phyloP scores from a whole-genome alignment of 2,797 vertebrate species.

The Naso thynnoides region DNA sequence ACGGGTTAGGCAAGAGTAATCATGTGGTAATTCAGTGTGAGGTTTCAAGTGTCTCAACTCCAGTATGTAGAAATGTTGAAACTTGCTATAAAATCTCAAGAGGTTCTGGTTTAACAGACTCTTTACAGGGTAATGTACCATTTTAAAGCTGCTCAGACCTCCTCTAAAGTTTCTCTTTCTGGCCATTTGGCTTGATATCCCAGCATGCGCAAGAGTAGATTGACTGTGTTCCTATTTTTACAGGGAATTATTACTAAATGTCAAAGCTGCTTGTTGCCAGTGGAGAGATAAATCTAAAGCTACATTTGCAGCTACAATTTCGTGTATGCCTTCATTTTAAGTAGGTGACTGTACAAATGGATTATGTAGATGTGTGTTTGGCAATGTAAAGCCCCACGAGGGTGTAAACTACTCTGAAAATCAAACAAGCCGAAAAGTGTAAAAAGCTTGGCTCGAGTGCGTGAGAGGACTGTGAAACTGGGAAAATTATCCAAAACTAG shows the following conservation, averaged over 20 bases:
- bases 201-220: constrained; percentile 47
- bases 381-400: constrained; percentile 30
- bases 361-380: constrained; percentile 54
- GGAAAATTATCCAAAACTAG: constrained; percentile 39
- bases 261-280: constrained; percentile 45
- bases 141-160: constrained; percentile 62
- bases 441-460: constrained; percentile 29
- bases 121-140: constrained; percentile 53
- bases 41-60: constrained; percentile 55
- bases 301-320: constrained; percentile 39
- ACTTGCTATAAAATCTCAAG: constrained; percentile 58
- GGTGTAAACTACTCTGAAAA: constrained; percentile 44
- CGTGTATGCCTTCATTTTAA: constrained; percentile 43
- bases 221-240: constrained; percentile 45
- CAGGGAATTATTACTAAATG: constrained; percentile 41
- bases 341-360: constrained; percentile 51
- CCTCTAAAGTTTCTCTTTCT: constrained; percentile 53
- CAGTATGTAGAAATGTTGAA: constrained; percentile 56
- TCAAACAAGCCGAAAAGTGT: constrained; percentile 39
- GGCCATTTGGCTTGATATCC: constrained; percentile 54
- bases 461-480: constrained; percentile 40
- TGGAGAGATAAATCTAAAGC: constrained; percentile 40
- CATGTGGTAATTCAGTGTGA: constrained; percentile 56
- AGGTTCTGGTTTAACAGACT: constrained; percentile 70
- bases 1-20: constrained; percentile 55